Percentiles rank a stretch among this genome's conserved stretches.
These are phyloP conservation scores for Dromiciops gliroides DNA, from an alignment of 2,113 vertebrate genomes.

Conservation along the genomic window DNA sequence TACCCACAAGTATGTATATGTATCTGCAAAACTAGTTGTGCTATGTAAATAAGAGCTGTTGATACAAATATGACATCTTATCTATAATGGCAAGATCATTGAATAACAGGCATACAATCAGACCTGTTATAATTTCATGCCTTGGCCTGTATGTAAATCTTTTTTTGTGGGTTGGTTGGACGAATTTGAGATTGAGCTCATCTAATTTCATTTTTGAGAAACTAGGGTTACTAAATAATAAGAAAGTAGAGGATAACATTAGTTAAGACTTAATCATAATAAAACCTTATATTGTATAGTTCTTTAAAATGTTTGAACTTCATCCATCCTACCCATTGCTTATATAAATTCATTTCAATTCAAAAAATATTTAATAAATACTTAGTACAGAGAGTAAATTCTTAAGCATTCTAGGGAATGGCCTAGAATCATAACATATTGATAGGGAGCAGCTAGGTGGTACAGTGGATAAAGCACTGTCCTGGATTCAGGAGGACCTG, in stretches of 20 bases:
- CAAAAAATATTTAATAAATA: not conserved
- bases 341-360: not conserved
- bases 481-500: no score
- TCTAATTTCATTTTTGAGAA: not conserved
- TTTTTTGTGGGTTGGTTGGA: not conserved
- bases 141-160: not conserved
- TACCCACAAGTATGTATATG: no score
- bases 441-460: no score
- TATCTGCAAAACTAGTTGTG: not conserved
- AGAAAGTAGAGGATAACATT: not conserved
- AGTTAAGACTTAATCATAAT: not conserved
- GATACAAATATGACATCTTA: not conserved
- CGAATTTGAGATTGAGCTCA: not conserved
- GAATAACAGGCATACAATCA: not conserved
- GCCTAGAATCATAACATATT: no score
- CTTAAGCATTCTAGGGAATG: not conserved
- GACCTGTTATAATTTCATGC: not conserved
- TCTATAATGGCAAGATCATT: not conserved
- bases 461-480: no score
- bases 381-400: not conserved
- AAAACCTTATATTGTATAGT: not conserved
- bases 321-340: not conserved
- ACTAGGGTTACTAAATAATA: not conserved
- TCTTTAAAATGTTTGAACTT: not conserved
- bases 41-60: not conserved